Conservation (phyloP, 2,113 vertebrate genomes). For the Hippocampus zosterae region DNA sequence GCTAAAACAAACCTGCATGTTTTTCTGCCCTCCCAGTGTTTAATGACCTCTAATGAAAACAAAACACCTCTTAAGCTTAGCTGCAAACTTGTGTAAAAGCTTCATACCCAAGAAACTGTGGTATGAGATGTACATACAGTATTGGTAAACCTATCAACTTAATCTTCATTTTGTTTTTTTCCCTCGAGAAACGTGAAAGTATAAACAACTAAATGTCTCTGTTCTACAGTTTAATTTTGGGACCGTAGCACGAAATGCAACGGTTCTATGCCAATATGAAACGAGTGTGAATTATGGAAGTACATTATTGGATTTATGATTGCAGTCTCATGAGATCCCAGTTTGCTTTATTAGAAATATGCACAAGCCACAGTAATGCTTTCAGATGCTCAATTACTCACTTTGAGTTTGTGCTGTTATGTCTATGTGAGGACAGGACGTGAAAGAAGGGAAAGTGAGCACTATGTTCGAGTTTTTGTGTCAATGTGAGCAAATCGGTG, state of each 20-base stretch:
- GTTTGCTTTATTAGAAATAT: background rate
- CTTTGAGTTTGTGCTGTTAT: background rate
- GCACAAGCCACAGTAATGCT: background rate
- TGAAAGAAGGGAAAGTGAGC: constrained; percentile 14
- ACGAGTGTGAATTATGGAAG: background rate
- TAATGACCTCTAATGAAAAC: constrained; percentile 7
- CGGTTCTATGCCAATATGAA: background rate
- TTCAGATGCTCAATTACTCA: background rate
- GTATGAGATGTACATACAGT: constrained; percentile 26
- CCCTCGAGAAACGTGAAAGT: constrained; percentile 48
- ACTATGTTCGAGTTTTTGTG: background rate
- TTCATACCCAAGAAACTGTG: constrained; percentile 44
- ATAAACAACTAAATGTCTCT: constrained; percentile 14
- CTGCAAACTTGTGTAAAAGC: constrained; percentile 35
- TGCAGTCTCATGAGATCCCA: background rate
- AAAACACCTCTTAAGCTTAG: constrained; percentile 19
- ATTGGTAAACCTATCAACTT: constrained; percentile 32
- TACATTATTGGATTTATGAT: background rate
- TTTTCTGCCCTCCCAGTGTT: background rate
- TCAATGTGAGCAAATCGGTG: background rate
- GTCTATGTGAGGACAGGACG: background rate
- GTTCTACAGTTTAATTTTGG: constrained; percentile 8
- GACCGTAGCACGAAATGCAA: too few relatives aligned
- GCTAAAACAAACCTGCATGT: background rate
- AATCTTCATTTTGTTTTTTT: constrained; percentile 8